phyloP scores from a whole-genome alignment of 2,797 vertebrate species.

The Mallotus villosus region DNA sequence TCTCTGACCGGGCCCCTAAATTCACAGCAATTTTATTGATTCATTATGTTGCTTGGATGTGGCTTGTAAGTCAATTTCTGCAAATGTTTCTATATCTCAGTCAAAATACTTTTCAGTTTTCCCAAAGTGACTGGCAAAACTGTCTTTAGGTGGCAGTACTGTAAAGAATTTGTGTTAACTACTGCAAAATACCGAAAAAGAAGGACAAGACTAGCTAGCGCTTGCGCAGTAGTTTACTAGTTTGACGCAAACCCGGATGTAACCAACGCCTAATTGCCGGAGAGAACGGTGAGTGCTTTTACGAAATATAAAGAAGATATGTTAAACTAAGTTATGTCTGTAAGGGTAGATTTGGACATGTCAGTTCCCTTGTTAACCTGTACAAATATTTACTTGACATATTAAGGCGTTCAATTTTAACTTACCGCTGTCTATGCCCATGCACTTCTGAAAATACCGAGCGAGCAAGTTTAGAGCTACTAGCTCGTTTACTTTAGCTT shows the following conservation, averaged over 20 bases:
- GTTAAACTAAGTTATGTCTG: conserved; percentile 1
- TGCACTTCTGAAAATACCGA: conserved; percentile 27
- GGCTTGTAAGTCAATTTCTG: too few species aligned
- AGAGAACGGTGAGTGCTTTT: conserved; percentile 74
- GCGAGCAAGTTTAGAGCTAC: conserved; percentile 43
- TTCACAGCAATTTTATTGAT: too few species aligned
- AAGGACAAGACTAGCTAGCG: conserved; percentile 30
- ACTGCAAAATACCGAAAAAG: not conserved
- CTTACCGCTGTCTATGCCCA: not conserved
- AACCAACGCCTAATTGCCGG: conserved; percentile 82
- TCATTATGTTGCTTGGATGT: too few species aligned
- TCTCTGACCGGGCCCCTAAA: too few species aligned
- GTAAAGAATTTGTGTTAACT: too few species aligned
- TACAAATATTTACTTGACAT: not conserved
- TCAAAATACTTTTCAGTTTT: too few species aligned
- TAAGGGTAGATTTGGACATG: not conserved
- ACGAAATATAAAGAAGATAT: conserved; percentile 6
- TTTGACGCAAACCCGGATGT: conserved; percentile 79
- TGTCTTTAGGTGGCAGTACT: too few species aligned
- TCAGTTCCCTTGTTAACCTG: not conserved
- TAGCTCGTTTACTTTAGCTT: conserved; percentile 60
- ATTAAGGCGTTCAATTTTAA: not conserved
- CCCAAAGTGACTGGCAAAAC: too few species aligned
- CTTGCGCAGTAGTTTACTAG: conserved; percentile 57
- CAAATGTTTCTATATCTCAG: too few species aligned